phyloP scores from a whole-genome alignment of 2,113 vertebrate genomes.

The Thamnophis sirtalis region DNA sequence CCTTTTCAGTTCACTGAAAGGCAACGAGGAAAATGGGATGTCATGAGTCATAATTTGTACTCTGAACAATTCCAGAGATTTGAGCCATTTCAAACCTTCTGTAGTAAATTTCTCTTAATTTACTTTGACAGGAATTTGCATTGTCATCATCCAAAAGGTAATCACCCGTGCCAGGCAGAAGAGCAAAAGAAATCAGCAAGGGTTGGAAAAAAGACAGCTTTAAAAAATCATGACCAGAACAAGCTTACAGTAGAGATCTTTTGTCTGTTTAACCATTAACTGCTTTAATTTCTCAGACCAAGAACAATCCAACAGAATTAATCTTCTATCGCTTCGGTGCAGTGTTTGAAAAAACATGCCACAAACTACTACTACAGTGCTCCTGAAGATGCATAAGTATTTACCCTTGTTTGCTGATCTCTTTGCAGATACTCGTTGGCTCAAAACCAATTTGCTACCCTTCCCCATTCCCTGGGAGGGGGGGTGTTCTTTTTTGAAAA shows the following conservation, averaged over 20 bases:
- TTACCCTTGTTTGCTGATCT: not conserved
- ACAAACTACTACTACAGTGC: not conserved
- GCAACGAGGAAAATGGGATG: constrained; percentile 10
- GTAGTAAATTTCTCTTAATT: constrained; percentile 55
- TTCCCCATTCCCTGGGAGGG: not conserved
- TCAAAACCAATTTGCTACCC: not conserved
- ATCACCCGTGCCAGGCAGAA: not conserved
- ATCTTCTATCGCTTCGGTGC: constrained; percentile 2
- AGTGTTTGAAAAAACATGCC: not conserved
- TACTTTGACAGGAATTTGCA: constrained; percentile 55
- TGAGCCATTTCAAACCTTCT: constrained; percentile 44
- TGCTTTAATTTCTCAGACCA: constrained; percentile 8
- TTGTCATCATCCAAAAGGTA: constrained; percentile 30
- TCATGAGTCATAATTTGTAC: constrained; percentile 40
- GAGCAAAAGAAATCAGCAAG: not conserved
- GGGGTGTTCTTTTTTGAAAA: not conserved
- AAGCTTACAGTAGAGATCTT: not conserved
- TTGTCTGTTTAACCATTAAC: not conserved
- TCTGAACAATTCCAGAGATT: not conserved
- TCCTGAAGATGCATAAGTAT: not conserved
- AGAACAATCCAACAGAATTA: constrained; percentile 3
- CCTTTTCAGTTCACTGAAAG: not conserved
- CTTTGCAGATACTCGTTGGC: fast-evolving
- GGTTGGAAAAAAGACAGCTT: not conserved
- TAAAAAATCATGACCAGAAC: not conserved